These are phyloP conservation scores for Pagrus major DNA, from an alignment of 2,113 vertebrate species.

Conservation along the genomic window DNA sequence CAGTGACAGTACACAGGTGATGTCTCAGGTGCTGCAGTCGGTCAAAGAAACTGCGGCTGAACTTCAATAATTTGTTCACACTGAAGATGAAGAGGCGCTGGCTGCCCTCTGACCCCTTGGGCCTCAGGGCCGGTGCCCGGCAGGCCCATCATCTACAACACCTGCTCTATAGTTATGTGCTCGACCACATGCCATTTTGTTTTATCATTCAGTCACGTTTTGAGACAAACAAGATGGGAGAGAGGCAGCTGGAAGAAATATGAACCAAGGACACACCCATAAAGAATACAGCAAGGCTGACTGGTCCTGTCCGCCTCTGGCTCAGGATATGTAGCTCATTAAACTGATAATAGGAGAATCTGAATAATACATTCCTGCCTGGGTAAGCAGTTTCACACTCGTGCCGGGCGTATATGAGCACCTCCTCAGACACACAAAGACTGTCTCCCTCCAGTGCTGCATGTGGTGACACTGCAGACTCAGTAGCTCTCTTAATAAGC, in stretches of 20 bases:
- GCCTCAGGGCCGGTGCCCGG: not conserved
- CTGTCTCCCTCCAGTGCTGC: constrained; percentile 23
- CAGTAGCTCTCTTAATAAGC: constrained; percentile 48
- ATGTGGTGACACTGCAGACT: constrained; percentile 52
- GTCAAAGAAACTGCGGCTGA: not conserved
- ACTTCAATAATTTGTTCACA: constrained; percentile 4
- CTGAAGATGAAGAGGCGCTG: not conserved
- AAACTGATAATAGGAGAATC: constrained; percentile 60
- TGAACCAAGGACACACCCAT: constrained; percentile 53
- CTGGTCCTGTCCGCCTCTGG: constrained; percentile 37
- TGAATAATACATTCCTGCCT: constrained; percentile 57
- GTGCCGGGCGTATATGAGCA: constrained; percentile 19
- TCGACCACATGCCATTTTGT: constrained; percentile 4
- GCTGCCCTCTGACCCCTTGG: not conserved
- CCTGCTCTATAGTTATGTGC: constrained; percentile 19
- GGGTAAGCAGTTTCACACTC: constrained; percentile 60
- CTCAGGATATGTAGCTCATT: constrained; percentile 51
- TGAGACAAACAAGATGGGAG: constrained; percentile 17
- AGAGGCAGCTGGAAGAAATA: constrained; percentile 52
- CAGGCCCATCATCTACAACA: not conserved
- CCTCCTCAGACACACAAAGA: constrained; percentile 30
- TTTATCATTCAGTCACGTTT: constrained; percentile 30
- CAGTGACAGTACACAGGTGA: not conserved
- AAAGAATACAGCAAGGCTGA: constrained; percentile 34
- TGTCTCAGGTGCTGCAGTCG: not conserved